Base-by-base conservation (phyloP, 2,888 invertebrate species). In the Gnatocerus cornutus region DNA sequence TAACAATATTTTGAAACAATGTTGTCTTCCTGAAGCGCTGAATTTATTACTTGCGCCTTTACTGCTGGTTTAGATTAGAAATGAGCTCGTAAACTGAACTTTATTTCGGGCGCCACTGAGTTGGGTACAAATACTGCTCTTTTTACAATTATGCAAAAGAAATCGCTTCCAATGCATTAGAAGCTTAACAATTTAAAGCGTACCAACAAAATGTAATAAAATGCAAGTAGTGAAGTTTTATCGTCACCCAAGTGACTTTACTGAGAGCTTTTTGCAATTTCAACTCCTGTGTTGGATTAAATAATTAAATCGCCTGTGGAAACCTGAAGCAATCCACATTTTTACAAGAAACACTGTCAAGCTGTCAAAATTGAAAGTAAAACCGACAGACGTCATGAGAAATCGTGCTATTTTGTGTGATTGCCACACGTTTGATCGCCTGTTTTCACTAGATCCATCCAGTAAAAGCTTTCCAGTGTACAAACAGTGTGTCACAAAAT, bases 61-160 rank as follows among this genome's bases (percentile, higher is more conserved):
- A 65, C 65, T 41, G 65, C 46, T 46, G 65, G 14, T 56, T 56
- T 56, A 55, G 65, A 65, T 65, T 65, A 65, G 65, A 46, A 65
- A 65, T 56, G 56, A 65, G 65, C 6, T 65, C 65, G 65, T 65
- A 65, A 65, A 64, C 10, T 14, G 46, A 65, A 52, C 46, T 65
- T 65, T 65, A 65, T 53, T 55, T 13, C 5, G 46, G 53, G 13
- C 12, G 12, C 46, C 61, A 48, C 48, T 14, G 48, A 16, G 48
- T 21, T 30, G 29, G 48, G 21, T 43, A 21, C 21, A 4, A 21
- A 21, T 21, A 21, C 21, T 21, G 4, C 21, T 21, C 21, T 21
- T 21, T 21, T 21, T 4, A 21, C 21, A 21, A 21, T 55, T 55
- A 55, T 65, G 65, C 48, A 55, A 65, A 55, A 39, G 29, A 21